Conservation (phyloP, 2,888 invertebrate genomes). For the Pimpla rufipes region DNA sequence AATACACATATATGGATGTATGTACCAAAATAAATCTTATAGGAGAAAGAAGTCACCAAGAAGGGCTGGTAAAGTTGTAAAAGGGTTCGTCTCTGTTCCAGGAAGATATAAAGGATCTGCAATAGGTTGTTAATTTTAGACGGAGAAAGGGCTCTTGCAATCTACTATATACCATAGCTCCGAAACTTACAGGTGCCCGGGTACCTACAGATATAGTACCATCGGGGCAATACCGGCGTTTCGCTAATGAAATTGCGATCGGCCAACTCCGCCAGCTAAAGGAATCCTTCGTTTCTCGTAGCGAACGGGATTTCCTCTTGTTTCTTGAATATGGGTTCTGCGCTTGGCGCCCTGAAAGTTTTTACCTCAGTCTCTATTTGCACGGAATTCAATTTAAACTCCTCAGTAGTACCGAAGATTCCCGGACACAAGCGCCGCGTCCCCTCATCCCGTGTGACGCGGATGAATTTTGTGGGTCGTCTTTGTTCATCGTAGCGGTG, state of each 20-base stretch:
- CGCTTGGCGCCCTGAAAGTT: slow-evolving; percentile 60
- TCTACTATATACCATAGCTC: neutral
- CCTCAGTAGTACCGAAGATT: slow-evolving; percentile 51
- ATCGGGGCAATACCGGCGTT: slow-evolving; percentile 26
- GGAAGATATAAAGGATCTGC: neutral
- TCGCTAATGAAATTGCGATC: slow-evolving; percentile 64
- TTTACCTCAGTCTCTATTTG: slow-evolving; percentile 67
- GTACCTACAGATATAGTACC: slow-evolving; percentile 2
- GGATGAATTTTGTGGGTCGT: slow-evolving; percentile 58
- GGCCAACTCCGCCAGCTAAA: slow-evolving; percentile 26
- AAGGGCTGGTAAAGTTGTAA: no score
- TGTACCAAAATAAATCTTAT: no score
- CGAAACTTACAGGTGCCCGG: neutral
- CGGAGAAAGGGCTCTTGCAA: neutral
- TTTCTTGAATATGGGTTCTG: slow-evolving; percentile 63
- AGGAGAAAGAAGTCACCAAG: no score
- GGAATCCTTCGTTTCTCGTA: slow-evolving; percentile 44
- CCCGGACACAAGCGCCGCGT: slow-evolving; percentile 21
- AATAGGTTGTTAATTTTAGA: slow-evolving; percentile 1
- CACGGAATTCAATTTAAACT: slow-evolving; percentile 68
- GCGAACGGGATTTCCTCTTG: slow-evolving; percentile 45
- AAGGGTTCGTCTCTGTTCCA: neutral
- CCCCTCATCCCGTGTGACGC: slow-evolving; percentile 41
- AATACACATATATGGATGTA: no score
- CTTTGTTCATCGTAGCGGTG: slow-evolving; percentile 55